Evolutionary conservation across 2,888 invertebrate genomes (phyloP).

Genomic region (Drosophila ustulata): DNA sequence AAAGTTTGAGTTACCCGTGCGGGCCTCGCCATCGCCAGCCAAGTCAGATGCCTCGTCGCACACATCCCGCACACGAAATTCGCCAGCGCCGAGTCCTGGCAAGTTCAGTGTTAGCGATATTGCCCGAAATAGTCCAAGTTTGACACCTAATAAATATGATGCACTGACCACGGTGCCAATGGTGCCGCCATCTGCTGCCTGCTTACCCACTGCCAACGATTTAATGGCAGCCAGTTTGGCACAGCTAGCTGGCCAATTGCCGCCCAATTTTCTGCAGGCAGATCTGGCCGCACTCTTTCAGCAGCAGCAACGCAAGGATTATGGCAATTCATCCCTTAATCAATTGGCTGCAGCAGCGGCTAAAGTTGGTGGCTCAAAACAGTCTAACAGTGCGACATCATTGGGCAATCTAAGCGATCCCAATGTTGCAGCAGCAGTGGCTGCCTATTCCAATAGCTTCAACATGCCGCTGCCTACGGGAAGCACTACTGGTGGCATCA

Average conservation of each 20-base stretch:
- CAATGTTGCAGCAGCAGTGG: conserved; percentile 81
- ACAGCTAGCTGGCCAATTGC: conserved; percentile 83
- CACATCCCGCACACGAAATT: conserved; percentile 86
- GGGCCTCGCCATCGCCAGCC: conserved; percentile 87
- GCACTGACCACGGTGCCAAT: conserved; percentile 50
- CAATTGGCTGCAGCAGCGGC: conserved; percentile 84
- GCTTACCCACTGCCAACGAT: conserved; percentile 82
- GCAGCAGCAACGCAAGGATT: conserved; percentile 84
- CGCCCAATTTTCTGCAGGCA: conserved; percentile 83
- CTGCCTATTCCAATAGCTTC: conserved; percentile 81
- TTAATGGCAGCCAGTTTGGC: conserved; percentile 84
- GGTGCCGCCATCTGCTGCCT: conserved; percentile 67
- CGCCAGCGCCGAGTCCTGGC: conserved; percentile 86
- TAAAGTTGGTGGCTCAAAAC: conserved; percentile 81
- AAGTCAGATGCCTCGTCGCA: conserved; percentile 87
- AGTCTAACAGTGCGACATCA: conserved; percentile 36
- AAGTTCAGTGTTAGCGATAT: conserved; percentile 84
- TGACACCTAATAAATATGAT: conserved; percentile 84
- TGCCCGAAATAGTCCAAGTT: conserved; percentile 83
- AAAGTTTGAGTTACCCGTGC: conserved; percentile 87
- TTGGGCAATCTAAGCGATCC: conserved; percentile 72
- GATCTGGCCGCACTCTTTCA: conserved; percentile 83
- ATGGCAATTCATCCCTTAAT: conserved; percentile 83
- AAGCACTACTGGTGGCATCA: conserved; percentile 36
- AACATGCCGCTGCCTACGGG: conserved; percentile 74